Evolutionary conservation across 2,113 vertebrate genomes (phyloP).

Genomic region (Pachypanchax playfairii): DNA sequence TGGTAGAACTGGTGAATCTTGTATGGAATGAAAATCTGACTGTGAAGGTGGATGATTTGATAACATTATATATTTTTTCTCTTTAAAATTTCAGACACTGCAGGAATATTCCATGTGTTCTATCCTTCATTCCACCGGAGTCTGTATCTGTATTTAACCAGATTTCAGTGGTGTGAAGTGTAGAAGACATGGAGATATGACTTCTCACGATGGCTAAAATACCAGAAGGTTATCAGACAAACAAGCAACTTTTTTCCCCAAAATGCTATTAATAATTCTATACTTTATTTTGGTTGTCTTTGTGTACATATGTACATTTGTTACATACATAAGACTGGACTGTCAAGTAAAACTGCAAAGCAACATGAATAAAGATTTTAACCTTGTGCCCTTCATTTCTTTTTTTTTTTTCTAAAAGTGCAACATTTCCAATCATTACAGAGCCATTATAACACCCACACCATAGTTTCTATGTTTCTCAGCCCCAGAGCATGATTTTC

Average conservation of each 20-base stretch:
- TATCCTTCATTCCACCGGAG: slow-evolving; percentile 99
- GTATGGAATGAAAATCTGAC: slow-evolving; percentile 7
- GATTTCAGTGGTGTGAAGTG: slow-evolving; percentile 99
- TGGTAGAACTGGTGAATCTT: not conserved
- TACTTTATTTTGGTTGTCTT: not conserved
- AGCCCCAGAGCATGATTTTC: slow-evolving; percentile 51
- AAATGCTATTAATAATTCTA: not conserved
- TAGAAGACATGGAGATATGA: slow-evolving; percentile 89
- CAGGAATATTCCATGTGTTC: slow-evolving; percentile 84
- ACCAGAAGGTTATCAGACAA: slow-evolving; percentile 8
- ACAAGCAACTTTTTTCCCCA: not conserved
- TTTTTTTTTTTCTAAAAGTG: slow-evolving; percentile 38
- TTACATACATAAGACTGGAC: not conserved
- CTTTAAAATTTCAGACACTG: slow-evolving; percentile 36
- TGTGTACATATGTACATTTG: not conserved
- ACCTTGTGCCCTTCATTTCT: slow-evolving; percentile 37
- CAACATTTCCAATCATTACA: slow-evolving; percentile 56
- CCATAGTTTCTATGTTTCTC: slow-evolving; percentile 42
- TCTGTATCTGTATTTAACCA: slow-evolving; percentile 93
- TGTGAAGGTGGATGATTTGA: not conserved
- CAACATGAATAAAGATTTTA: slow-evolving; percentile 58
- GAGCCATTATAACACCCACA: slow-evolving; percentile 62
- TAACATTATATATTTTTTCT: slow-evolving; percentile 1
- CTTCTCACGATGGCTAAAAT: slow-evolving; percentile 26
- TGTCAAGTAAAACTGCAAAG: slow-evolving; percentile 17